Conservation (phyloP, 2,888 invertebrate species). For the Antheraea assamensis region DNA sequence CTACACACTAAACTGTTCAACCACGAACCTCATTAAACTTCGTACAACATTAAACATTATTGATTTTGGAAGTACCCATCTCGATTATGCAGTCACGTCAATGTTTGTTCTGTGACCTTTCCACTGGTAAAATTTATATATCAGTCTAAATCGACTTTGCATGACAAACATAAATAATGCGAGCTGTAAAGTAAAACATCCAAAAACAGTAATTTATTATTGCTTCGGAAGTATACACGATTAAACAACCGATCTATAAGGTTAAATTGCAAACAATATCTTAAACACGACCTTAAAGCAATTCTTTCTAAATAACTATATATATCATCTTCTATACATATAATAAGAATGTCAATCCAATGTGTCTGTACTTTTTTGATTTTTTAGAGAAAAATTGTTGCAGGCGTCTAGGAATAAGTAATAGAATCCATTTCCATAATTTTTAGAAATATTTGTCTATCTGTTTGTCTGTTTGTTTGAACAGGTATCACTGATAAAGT, state of each 20-base stretch:
- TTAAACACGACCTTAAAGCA: background rate
- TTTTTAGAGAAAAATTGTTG: too few species aligned
- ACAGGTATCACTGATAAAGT: too few species aligned
- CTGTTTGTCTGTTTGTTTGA: too few species aligned
- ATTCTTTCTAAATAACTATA: background rate
- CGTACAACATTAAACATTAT: conserved; percentile 4
- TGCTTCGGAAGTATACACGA: background rate
- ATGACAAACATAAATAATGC: background rate
- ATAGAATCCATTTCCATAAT: too few species aligned
- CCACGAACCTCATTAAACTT: conserved; percentile 3
- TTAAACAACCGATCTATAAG: background rate
- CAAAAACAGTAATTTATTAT: background rate
- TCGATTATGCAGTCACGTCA: conserved; percentile 1
- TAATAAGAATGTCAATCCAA: too few species aligned
- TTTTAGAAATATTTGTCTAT: too few species aligned
- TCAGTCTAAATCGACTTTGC: background rate
- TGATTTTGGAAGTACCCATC: conserved; percentile 3
- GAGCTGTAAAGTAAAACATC: background rate
- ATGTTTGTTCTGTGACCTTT: background rate
- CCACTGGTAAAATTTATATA: background rate
- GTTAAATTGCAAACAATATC: background rate
- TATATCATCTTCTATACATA: too few species aligned
- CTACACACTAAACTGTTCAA: background rate
- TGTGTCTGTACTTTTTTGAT: too few species aligned
- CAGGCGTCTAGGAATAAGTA: too few species aligned